phyloP scores from a whole-genome alignment of 2,797 vertebrate genomes.

The Falco naumanni region DNA sequence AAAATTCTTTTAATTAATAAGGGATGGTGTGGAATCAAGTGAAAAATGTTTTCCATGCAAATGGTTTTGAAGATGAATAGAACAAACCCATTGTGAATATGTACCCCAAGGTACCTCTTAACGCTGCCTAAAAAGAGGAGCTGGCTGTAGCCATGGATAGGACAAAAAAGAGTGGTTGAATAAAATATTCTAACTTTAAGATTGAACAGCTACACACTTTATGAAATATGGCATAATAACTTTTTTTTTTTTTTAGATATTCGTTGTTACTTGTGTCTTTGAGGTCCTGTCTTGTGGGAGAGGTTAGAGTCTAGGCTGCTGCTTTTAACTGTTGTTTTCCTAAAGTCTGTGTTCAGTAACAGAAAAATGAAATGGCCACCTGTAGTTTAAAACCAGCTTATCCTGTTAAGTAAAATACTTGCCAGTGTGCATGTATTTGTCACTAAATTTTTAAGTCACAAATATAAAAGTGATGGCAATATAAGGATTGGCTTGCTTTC shows the following conservation, averaged over 20 bases:
- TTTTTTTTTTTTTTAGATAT: background rate
- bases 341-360: background rate
- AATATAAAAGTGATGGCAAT: background rate
- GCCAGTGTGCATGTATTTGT: background rate
- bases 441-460: background rate
- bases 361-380: background rate
- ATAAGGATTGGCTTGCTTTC: background rate
- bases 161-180: background rate
- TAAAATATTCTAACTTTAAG: background rate
- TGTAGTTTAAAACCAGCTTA: background rate
- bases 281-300: background rate
- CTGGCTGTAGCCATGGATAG: background rate
- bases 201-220: background rate
- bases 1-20: background rate
- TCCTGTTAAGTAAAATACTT: background rate
- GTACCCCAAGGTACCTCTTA: rapidly evolving
- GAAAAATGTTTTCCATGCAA: background rate
- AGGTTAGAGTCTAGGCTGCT: background rate
- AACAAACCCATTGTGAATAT: background rate
- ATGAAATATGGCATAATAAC: background rate
- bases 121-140: background rate
- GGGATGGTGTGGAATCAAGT: constrained; percentile 20
- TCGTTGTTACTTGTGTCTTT: background rate
- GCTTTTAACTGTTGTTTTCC: background rate
- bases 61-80: background rate